Percentiles rank a stretch among this genome's conserved stretches.
These are phyloP conservation scores for Morinoia aosen DNA, from an alignment of 2,888 invertebrate species.

Conservation along the genomic window DNA sequence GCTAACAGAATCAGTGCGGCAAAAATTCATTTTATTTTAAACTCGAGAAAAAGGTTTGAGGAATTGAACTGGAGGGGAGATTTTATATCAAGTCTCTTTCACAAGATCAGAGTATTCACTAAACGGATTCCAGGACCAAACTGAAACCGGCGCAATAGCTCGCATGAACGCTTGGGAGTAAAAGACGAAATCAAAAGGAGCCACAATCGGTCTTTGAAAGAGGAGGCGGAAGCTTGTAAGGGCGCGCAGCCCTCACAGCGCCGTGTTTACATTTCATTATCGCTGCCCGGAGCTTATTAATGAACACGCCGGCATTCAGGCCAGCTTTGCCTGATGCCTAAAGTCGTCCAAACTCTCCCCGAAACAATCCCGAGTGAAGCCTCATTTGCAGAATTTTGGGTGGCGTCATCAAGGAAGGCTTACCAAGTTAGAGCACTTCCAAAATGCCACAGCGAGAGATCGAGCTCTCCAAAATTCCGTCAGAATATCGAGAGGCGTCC, in stretches of 20 bases:
- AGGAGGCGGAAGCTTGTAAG: background rate
- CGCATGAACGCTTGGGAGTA: background rate
- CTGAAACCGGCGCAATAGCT: background rate
- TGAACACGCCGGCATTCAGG: background rate
- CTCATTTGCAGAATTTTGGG: slow-evolving; percentile 12
- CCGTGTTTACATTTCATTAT: slow-evolving; percentile 43
- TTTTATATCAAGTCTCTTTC: too few relatives aligned
- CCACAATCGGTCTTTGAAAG: background rate
- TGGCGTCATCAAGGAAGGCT: slow-evolving; percentile 27
- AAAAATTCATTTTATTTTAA: too few relatives aligned
- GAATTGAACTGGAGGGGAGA: too few relatives aligned
- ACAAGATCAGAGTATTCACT: background rate
- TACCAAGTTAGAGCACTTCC: background rate
- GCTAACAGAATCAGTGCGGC: too few relatives aligned
- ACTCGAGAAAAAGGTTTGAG: too few relatives aligned
- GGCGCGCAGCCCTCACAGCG: background rate
- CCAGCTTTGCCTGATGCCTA: background rate
- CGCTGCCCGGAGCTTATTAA: slow-evolving; percentile 39
- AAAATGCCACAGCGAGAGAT: background rate
- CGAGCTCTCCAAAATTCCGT: background rate
- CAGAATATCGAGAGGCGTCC: background rate
- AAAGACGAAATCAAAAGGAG: background rate
- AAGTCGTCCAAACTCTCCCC: slow-evolving; percentile 26
- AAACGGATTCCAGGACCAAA: background rate
- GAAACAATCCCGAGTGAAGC: slow-evolving; percentile 33